Evolutionary conservation across 2,888 invertebrate genomes (phyloP), one percentile per base, ranked within the genome.

Genomic region (Cyaniris semiargus): DNA sequence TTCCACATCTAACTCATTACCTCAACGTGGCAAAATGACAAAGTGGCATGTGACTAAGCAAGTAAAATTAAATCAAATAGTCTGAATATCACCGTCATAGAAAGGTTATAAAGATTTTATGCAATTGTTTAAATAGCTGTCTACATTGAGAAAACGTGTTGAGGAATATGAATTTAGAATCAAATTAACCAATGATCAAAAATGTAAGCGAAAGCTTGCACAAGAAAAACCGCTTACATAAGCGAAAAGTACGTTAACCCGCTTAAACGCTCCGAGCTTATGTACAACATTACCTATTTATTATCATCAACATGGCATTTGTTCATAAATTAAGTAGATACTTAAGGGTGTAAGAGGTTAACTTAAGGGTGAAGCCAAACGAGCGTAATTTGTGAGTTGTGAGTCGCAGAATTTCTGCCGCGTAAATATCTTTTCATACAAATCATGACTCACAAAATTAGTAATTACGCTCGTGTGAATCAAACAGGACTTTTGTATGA

Each of bases 221-320:
- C 89, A 92, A 92, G 89, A 87, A 86, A 86, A 89, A 87, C 87
- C 86, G 86, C 89, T 94, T 94, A 93, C 89, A 90, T 93, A 93
- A 92, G 87, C 83, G 83, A 82, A 82, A 84, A 88, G 93, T 92
- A 89, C 92, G 91, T 89, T 91, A 92, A 86, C 81, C 85, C 85
- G 89, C 90, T 91, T 90, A 89, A 87, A 86, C 85, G 88, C 85
- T 84, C 15, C 66, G 13, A 66, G 18, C 27, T 66, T 66, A 66
- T 1, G 66, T 66, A 58, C 34, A 75, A 75, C 34, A 58, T 18
- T n/a, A 74, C 27, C 23, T 53, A 53, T n/a, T 23, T 75, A 53
- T 18, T 56, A 23, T 15, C 48, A 38, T 74, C 48, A 44, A 48
- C 4, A 48, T 44, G 21, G 74, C 23, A 1, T 23, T 21, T 60